Base-by-base conservation (phyloP, 2,113 vertebrate genomes). In the Turdus rufiventris region DNA sequence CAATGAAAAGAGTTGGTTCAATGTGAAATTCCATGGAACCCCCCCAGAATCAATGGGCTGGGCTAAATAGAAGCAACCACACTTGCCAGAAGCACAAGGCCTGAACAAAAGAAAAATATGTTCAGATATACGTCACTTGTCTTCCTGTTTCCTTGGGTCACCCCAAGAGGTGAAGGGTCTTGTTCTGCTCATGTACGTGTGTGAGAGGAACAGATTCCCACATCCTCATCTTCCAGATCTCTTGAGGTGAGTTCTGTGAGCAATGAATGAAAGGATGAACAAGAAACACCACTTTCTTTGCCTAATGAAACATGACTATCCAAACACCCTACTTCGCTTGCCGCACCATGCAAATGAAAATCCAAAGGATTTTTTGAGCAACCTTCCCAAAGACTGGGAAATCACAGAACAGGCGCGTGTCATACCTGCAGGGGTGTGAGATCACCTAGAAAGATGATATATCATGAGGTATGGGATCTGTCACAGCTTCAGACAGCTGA, bases 121-220 rank as follows among this genome's bases (percentile, higher is more conserved):
- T 26, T 8, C 58, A 63, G 40, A 78, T 67, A 28, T 5, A 40
- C 6, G 11, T 11, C 29, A 57, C n/a, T 42, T 62, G 5, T 47
- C 33, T 54, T 54, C 34, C 38, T 54, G 24, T 19, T 14, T 21
- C 12, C 5, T 6, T 0, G 1, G 34, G 54, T 8, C 53, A 18
- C 18, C 17, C 2, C 1, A 71, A 31, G 29, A 71, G 26, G 7
- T 25, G 29, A 68, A 50, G 28, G 10, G 15, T 48, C 5, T 48
- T 47, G 24, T 38, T 8, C 25, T 57, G 28, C 28, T 76, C n/a
- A 23, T 13, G 4, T 18, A 25, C 8, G 58, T 2, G 0, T 2
- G 8, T 45, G 25, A 65, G 12, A 8, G 11, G 18, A 73, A 21
- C 12, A 38, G 14, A 14, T 54, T 50, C 38, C 19, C 12, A 10